Conservation (phyloP, 2,888 invertebrate species). For the Fragum sueziense region DNA sequence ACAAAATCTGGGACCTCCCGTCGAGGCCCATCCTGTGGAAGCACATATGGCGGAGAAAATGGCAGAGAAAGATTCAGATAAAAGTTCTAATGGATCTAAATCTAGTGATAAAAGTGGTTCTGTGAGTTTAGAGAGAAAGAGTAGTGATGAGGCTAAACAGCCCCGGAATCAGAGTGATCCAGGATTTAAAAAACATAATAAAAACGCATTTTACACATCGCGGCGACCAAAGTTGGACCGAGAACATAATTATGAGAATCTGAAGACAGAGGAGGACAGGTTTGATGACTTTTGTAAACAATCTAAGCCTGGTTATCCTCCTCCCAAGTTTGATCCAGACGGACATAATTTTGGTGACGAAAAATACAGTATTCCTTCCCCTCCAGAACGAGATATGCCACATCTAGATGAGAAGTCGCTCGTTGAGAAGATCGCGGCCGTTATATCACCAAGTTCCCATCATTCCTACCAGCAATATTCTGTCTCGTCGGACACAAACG, state of each 20-base stretch:
- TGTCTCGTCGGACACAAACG: constrained; percentile 31
- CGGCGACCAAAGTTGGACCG: constrained; percentile 45
- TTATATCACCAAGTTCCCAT: constrained; percentile 53
- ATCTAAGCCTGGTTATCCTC: constrained; percentile 76
- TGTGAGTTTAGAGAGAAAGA: constrained; percentile 60
- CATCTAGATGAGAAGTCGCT: constrained; percentile 64
- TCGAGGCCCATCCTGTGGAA: constrained; percentile 81
- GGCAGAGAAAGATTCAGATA: constrained; percentile 42
- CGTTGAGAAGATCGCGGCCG: constrained; percentile 63
- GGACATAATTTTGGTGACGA: constrained; percentile 85
- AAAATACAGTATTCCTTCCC: constrained; percentile 88
- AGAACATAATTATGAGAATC: constrained; percentile 53
- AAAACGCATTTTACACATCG: constrained; percentile 56
- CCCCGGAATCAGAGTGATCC: constrained; percentile 73
- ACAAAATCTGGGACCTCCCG: constrained; percentile 83
- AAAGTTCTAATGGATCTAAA: constrained; percentile 79
- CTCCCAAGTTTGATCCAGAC: constrained; percentile 85
- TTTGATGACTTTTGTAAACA: constrained; percentile 72
- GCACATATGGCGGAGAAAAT: constrained; percentile 54
- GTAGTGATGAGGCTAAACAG: constrained; percentile 67
- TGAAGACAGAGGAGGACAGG: constrained; percentile 56
- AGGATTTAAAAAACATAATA: constrained; percentile 65
- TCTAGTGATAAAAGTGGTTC: constrained; percentile 86
- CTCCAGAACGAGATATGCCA: constrained; percentile 86
- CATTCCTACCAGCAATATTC: constrained; percentile 44